Evolutionary conservation across 2,888 invertebrate genomes (phyloP).

Genomic region (Eupelmus urozonus): DNA sequence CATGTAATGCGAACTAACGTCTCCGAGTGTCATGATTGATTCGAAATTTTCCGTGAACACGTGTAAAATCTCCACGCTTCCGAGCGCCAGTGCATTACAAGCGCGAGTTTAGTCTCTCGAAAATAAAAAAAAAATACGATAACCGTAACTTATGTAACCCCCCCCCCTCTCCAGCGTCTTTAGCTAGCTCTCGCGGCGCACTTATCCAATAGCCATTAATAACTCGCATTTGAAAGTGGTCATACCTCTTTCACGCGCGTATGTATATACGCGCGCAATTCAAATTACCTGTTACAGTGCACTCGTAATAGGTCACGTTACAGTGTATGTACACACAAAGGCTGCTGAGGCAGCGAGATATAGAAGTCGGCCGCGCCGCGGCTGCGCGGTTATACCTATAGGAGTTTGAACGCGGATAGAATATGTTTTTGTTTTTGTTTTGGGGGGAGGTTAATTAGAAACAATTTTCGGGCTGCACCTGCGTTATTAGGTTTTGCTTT

Average conservation of each 20-base stretch:
- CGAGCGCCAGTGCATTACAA: no score
- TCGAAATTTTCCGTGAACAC: slow-evolving; percentile 3
- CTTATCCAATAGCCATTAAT: slow-evolving; percentile 53
- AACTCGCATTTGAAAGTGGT: slow-evolving; percentile 54
- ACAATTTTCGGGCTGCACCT: no score
- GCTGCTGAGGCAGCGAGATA: no score
- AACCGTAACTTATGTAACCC: slow-evolving; percentile 34
- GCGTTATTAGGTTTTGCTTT: no score
- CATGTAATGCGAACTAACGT: no score
- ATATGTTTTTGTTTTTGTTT: no score
- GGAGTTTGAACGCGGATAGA: no score
- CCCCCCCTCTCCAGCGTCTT: not conserved
- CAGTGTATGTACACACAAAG: not conserved
- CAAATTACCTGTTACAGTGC: slow-evolving; percentile 52
- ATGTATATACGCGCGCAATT: slow-evolving; percentile 38
- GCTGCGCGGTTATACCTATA: no score
- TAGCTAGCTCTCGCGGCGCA: not conserved
- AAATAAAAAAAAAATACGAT: slow-evolving; percentile 13
- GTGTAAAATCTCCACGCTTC: not conserved
- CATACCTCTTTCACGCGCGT: slow-evolving; percentile 53
- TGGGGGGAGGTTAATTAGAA: no score
- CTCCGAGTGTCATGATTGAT: not conserved
- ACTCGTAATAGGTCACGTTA: slow-evolving; percentile 44
- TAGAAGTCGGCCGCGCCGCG: no score
- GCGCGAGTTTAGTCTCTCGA: not conserved